phyloP scores from a whole-genome alignment of 2,888 invertebrate species.

The Odontothrips loti region DNA sequence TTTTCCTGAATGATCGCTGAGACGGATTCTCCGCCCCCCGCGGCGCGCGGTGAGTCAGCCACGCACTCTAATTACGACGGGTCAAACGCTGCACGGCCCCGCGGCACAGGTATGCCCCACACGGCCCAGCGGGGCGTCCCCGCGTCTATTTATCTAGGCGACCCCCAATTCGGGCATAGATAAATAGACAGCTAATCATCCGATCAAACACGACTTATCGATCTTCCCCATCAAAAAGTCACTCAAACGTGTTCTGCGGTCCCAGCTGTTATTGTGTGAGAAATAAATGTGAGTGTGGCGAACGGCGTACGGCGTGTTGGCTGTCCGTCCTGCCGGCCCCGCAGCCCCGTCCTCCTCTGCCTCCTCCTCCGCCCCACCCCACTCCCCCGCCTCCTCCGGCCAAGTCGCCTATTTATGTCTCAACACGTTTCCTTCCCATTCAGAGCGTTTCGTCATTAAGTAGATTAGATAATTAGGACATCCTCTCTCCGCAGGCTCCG shows the following conservation, averaged over 20 bases:
- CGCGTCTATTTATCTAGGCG: conserved; percentile 7
- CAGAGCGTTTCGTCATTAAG: conserved; percentile 16
- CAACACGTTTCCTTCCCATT: conserved; percentile 5
- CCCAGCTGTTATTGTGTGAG: neutral
- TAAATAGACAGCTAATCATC: conserved; percentile 20
- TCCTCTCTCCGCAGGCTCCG: neutral
- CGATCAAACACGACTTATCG: conserved; percentile 22
- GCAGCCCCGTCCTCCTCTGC: neutral
- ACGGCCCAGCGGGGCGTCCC: neutral
- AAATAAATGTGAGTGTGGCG: neutral
- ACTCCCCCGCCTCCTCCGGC: neutral
- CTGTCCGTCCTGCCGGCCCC: too few species aligned
- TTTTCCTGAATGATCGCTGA: too few species aligned
- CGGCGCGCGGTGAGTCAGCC: neutral
- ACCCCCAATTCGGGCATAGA: conserved; percentile 9
- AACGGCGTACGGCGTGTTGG: neutral
- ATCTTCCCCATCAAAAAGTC: neutral
- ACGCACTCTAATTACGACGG: conserved; percentile 6
- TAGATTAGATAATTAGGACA: conserved; percentile 23
- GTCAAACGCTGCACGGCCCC: neutral
- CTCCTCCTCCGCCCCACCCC: neutral
- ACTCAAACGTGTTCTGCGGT: neutral
- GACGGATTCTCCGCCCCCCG: neutral
- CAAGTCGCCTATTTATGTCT: conserved; percentile 7
- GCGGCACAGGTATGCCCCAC: neutral